These are phyloP conservation scores for Trichogramma pretiosum DNA, from an alignment of 1,140 invertebrate genomes.

Conservation along the genomic window DNA sequence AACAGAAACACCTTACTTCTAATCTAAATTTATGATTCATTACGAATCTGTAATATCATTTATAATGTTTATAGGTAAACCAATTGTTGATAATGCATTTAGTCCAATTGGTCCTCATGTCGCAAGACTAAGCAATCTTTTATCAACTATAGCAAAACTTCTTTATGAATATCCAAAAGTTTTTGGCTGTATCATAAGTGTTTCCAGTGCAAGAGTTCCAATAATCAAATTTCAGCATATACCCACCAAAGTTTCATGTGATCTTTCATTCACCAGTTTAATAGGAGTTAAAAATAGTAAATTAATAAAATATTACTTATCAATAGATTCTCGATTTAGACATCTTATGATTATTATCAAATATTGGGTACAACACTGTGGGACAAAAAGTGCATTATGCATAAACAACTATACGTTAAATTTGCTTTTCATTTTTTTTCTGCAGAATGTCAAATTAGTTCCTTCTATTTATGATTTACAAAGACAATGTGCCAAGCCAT, in stretches of 20 bases:
- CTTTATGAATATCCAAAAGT: slow-evolving; percentile 30
- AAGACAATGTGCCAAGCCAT: slow-evolving; percentile 11
- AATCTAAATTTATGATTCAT: no score
- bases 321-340: slow-evolving; percentile 47
- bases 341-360: slow-evolving; percentile 54
- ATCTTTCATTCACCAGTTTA: slow-evolving; percentile 58
- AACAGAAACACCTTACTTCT: no score
- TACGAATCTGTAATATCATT: no score
- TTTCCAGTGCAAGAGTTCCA: slow-evolving; percentile 58
- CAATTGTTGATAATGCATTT: neutral
- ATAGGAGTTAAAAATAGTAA: slow-evolving; percentile 54
- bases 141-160: neutral
- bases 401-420: slow-evolving; percentile 51
- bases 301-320: slow-evolving; percentile 50
- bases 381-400: slow-evolving; percentile 30
- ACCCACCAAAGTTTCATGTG: slow-evolving; percentile 50
- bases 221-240: slow-evolving; percentile 59
- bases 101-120: neutral
- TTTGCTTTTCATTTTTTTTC: slow-evolving; percentile 54
- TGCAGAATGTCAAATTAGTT: slow-evolving; percentile 48
- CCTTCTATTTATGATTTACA: slow-evolving; percentile 41
- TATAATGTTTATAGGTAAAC: slow-evolving; percentile 3
- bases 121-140: neutral
- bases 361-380: slow-evolving; percentile 55
- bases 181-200: slow-evolving; percentile 46